Evolutionary conservation across 1,140 invertebrate genomes (phyloP), one percentile per base, ranked within the genome.

Genomic region (Drosophila watanabei): DNA sequence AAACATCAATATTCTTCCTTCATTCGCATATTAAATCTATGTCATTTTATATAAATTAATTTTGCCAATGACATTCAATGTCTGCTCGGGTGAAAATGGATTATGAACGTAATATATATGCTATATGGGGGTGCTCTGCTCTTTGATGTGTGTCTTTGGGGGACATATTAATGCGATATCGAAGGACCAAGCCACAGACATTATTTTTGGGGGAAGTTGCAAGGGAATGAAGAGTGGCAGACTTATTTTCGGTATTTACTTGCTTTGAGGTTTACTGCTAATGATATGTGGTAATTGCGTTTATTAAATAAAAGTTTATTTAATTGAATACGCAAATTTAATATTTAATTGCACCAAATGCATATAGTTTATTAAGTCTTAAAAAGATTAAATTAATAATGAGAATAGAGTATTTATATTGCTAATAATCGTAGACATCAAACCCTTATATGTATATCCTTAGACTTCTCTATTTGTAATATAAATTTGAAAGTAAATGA

Each of bases 31-130:
- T 82, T 65, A 69, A 79, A 75, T 75, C 63, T 69, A 69, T 57
- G 75, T 70, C 80, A 82, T 83, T 75, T 79, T 79, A 79, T 75
- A 83, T 79, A 75, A 83, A 82, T 83, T 82, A 82, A 82, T 82
- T 82, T 79, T 61, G 59, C 65, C 68, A 64, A 82, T 64, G 69
- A 75, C 68, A 79, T 79, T 83, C 62, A 64, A 69, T 58, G 75
- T 79, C 75, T 79, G 76, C 41, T 79, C 45, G 75, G 37, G 41
- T 52, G 66, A 66, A 58, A 75, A 75, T 75, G 70, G 70, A 75
- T 75, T 75, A 75, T 75, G 41, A 61, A 75, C 68, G 49, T 71
- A 35, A 61, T 73, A 72, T 70, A 63, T 68, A 33, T 18, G n/a
- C n/a, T 14, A 51, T 58, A 32, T 39, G 41, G 35, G 33, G 20